phyloP scores from a whole-genome alignment of 2,113 vertebrate genomes.

The Clarias macrocephalus region DNA sequence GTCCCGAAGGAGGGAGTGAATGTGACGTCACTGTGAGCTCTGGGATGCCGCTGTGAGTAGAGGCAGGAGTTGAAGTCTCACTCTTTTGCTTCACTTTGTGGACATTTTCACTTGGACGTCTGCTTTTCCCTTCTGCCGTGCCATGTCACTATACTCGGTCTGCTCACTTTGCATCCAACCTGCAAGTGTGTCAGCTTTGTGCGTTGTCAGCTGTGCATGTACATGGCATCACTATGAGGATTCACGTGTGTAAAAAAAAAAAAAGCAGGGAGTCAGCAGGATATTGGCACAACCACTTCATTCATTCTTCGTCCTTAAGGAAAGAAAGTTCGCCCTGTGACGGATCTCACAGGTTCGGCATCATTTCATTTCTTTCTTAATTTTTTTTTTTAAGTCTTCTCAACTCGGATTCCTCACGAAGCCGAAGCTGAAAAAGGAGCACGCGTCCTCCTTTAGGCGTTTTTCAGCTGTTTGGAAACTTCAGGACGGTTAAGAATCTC shows the following conservation, averaged over 20 bases:
- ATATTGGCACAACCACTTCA: neutral
- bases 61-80: constrained; percentile 19
- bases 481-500: neutral
- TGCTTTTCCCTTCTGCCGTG: neutral
- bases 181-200: constrained; percentile 11
- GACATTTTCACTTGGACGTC: neutral
- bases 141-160: neutral
- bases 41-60: constrained; percentile 42
- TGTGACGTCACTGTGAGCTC: constrained; percentile 41
- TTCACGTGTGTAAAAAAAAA: constrained; percentile 10
- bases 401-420: constrained; percentile 28
- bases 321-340: constrained; percentile 31
- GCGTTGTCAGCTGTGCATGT: constrained; percentile 7
- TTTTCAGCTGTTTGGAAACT: neutral
- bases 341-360: neutral
- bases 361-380: constrained; percentile 16
- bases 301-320: constrained; percentile 20
- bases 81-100: constrained; percentile 3
- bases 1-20: constrained; percentile 29
- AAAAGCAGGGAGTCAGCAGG: constrained; percentile 11
- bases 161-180: constrained; percentile 18
- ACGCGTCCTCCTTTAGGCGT: neutral
- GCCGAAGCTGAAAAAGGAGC: neutral
- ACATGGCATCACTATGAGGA: constrained; percentile 12
- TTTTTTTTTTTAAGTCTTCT: constrained; percentile 44